phyloP scores from a whole-genome alignment of 2,113 vertebrate species.

The Trogon surrucura region DNA sequence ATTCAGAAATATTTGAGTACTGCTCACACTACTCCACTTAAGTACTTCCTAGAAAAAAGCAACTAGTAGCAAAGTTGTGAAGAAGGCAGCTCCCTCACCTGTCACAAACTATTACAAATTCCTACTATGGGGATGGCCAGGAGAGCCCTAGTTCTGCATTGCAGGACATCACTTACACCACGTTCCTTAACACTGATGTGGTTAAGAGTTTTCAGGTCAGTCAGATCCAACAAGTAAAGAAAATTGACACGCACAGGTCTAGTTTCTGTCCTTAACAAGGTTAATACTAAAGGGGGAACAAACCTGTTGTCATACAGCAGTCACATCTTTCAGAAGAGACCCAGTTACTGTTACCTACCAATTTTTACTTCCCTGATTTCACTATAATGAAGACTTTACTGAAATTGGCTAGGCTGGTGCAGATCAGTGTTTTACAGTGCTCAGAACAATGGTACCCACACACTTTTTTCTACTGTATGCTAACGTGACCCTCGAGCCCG shows the following conservation, averaged over 20 bases:
- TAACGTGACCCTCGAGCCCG: neutral
- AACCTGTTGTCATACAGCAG: neutral
- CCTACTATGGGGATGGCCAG: neutral
- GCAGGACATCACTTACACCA: neutral
- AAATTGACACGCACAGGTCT: neutral
- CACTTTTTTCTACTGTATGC: neutral
- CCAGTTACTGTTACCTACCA: neutral
- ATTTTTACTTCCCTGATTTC: neutral
- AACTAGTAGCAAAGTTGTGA: neutral
- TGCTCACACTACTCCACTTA: neutral
- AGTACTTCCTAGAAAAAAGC: neutral
- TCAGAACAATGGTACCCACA: neutral
- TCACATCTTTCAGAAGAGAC: neutral
- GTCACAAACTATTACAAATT: neutral
- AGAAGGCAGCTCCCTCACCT: neutral
- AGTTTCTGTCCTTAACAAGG: neutral
- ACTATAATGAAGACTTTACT: neutral
- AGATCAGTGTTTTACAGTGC: neutral
- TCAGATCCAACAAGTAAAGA: neutral
- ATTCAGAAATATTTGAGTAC: neutral
- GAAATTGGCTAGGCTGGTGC: neutral
- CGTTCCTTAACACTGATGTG: conserved; percentile 21
- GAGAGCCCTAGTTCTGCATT: neutral
- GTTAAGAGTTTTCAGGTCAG: neutral
- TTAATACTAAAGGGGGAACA: neutral